Conservation (phyloP, 2,888 invertebrate genomes). For the Phalera bucephala region DNA sequence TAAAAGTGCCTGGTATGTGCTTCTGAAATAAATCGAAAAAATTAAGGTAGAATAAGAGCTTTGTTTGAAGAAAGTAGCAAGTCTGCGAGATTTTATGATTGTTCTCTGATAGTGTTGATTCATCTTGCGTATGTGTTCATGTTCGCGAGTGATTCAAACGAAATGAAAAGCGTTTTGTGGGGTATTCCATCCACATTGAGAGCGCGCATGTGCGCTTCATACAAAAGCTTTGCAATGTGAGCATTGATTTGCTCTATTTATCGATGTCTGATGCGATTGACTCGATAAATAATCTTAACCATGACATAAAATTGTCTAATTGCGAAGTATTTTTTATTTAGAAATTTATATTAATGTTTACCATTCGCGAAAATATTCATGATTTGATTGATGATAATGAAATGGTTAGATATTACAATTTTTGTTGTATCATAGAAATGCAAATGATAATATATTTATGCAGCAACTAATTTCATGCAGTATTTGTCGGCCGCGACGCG, state of each 20-base stretch:
- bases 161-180: constrained; percentile 80
- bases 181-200: constrained; percentile 60
- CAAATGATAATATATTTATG: constrained; percentile 8
- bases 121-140: constrained; percentile 54
- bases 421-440: too few species aligned
- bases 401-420: too few species aligned
- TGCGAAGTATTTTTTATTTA: too few species aligned
- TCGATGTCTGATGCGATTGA: constrained; percentile 54
- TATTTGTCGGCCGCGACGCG: constrained; percentile 12
- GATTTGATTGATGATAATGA: too few species aligned
- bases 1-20: too few species aligned
- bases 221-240: constrained; percentile 67
- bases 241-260: constrained; percentile 65
- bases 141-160: constrained; percentile 65
- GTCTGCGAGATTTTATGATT: too few species aligned
- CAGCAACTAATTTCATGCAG: constrained; percentile 10
- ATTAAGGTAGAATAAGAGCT: too few species aligned
- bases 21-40: too few species aligned
- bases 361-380: too few species aligned
- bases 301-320: too few species aligned
- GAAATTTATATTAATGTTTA: too few species aligned
- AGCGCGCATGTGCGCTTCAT: constrained; percentile 66
- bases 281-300: constrained; percentile 20
- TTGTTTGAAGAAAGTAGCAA: too few species aligned
- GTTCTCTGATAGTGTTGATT: constrained; percentile 35